A percentile compares a stretch with the other conserved stretches of the same genome.
Conservation (phyloP, 2,888 invertebrate genomes). For the Drosophila niveifrons region DNA sequence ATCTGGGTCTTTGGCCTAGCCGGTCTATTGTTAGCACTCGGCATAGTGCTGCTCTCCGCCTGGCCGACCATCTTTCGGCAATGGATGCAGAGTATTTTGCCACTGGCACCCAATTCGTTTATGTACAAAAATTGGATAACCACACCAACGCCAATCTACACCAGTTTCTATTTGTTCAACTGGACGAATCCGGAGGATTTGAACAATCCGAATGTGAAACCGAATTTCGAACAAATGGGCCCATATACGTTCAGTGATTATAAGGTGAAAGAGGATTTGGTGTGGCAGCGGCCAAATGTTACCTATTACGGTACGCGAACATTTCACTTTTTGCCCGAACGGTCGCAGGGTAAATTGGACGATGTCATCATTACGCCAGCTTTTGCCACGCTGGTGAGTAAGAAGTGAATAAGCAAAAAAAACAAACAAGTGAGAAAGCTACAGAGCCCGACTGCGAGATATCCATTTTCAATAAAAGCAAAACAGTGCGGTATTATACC, state of each 20-base stretch:
- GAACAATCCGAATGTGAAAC: slow-evolving; percentile 86
- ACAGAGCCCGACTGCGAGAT: too few relatives aligned
- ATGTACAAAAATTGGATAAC: slow-evolving; percentile 91
- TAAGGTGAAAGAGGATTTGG: slow-evolving; percentile 85
- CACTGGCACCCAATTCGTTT: slow-evolving; percentile 87
- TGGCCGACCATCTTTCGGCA: slow-evolving; percentile 77
- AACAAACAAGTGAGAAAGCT: too few relatives aligned
- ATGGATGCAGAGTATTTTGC: slow-evolving; percentile 83
- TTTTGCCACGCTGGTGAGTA: slow-evolving; percentile 90
- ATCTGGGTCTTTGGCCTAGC: slow-evolving; percentile 79
- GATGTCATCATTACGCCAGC: slow-evolving; percentile 90
- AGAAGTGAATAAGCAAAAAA: not conserved
- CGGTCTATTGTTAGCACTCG: slow-evolving; percentile 59
- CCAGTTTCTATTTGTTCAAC: slow-evolving; percentile 91
- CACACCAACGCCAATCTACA: slow-evolving; percentile 92
- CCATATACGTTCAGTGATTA: slow-evolving; percentile 88
- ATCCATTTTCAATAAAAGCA: too few relatives aligned
- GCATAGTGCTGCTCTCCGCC: slow-evolving; percentile 69
- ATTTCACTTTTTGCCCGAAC: slow-evolving; percentile 90
- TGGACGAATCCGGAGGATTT: slow-evolving; percentile 90
- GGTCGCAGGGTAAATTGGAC: slow-evolving; percentile 89
- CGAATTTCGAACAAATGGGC: slow-evolving; percentile 87
- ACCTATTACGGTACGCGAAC: slow-evolving; percentile 90
- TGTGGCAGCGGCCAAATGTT: slow-evolving; percentile 89
- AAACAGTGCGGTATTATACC: too few relatives aligned